These are phyloP conservation scores for Micromussa lordhowensis DNA, from an alignment of 92 coral and sea anemone genomes.

Conservation along the genomic window DNA sequence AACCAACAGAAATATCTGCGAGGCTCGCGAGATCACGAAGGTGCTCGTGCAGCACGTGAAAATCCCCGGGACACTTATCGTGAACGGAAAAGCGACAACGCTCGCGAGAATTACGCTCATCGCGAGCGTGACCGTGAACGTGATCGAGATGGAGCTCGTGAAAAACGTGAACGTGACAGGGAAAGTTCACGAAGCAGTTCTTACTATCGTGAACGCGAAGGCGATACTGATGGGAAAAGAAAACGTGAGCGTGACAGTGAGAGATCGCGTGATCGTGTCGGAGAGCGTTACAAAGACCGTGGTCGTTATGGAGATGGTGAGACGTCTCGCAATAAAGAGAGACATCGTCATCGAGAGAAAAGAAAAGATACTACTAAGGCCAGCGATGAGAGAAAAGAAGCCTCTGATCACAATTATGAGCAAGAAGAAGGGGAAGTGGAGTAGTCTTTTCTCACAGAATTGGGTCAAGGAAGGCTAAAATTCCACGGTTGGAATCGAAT, in stretches of 20 bases:
- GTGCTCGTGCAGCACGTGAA: slow-evolving; percentile 8
- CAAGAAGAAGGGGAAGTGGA: slow-evolving; percentile 24
- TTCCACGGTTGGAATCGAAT: neutral
- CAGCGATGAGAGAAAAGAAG: slow-evolving; percentile 30
- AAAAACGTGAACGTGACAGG: slow-evolving; percentile 62
- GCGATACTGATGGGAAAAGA: slow-evolving; percentile 7
- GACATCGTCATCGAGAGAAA: slow-evolving; percentile 47
- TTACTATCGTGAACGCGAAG: slow-evolving; percentile 44
- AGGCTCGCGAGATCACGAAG: slow-evolving; percentile 44
- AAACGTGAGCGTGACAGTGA: slow-evolving; percentile 49
- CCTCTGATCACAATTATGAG: slow-evolving; percentile 1
- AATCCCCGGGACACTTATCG: slow-evolving; percentile 26
- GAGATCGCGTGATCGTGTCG: slow-evolving; percentile 59
- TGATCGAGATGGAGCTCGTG: slow-evolving; percentile 51
- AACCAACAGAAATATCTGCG: slow-evolving; percentile 38
- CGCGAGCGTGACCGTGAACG: slow-evolving; percentile 64
- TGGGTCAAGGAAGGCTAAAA: neutral
- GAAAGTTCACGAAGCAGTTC: slow-evolving; percentile 36
- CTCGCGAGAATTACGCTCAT: slow-evolving; percentile 34
- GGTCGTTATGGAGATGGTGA: slow-evolving; percentile 37
- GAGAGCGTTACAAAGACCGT: slow-evolving; percentile 50
- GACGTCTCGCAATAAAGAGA: slow-evolving; percentile 29
- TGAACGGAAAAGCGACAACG: slow-evolving; percentile 21
- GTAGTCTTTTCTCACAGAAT: neutral
- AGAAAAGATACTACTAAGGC: slow-evolving; percentile 27